Base-by-base conservation (phyloP, 2,888 invertebrate genomes). In the Saturnia pavonia region DNA sequence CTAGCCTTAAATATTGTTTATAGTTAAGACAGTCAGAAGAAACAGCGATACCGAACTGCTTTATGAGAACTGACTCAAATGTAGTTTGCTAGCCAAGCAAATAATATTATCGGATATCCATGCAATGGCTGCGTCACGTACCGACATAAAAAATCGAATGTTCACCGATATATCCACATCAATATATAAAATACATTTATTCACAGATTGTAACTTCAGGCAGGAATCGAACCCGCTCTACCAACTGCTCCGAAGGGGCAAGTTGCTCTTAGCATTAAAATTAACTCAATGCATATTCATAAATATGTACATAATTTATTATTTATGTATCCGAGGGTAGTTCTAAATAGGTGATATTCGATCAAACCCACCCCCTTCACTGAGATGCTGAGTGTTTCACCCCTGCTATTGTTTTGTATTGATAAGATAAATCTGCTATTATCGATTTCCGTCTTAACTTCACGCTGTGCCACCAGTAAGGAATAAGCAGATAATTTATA, bases 301-400 rank as follows among this genome's bases (percentile, higher is more conserved):
- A 92, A 91, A 87, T 86, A 88, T 88, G 89, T 92, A 90, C 25
- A 65, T 65, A 65, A 65, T 65, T 65, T 91, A 91, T 91, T 93
- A 92, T 92, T 91, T 88, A 88, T 91, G 91, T 88, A 91, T 77
- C 87, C 80, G 77, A 75, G 83, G 86, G 87, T 87, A 87, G 91
- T 88, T 60, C 88, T 91, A 89, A 92, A 94, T 93, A 92, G 91
- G 94, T 93, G 93, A 94, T 94, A 94, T 94, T 94, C 94, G 93
- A 94, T 94, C 94, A 93, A 93, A 92, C 90, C 91, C 91, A 92
- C 92, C 94, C 93, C 87, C 91, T 90, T 81, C 85, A 87, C 87
- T 86, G 88, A 83, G 91, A 54, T 54, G 54, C 92, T 91, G 91
- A 88, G 85, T 89, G 88, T 89, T 87, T 89, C 90, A 60, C 90